phyloP scores from a whole-genome alignment of 2,797 vertebrate species.

The Microctenopoma stevenorrisi region DNA sequence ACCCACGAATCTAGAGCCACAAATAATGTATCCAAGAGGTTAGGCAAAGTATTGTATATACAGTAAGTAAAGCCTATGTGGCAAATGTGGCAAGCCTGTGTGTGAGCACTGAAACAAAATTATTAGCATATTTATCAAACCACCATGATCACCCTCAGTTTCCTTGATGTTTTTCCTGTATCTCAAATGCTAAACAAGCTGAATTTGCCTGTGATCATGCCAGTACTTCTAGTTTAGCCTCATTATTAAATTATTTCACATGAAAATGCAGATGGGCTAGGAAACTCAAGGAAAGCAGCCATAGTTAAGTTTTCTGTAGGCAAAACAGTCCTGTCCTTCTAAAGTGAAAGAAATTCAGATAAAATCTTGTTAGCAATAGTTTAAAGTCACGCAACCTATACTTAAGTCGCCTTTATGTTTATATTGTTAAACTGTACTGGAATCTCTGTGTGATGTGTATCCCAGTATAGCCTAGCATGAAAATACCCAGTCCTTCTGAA shows the following conservation, averaged over 20 bases:
- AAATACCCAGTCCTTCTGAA: too few species aligned
- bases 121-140: too few species aligned
- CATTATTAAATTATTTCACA: neutral
- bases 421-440: too few species aligned
- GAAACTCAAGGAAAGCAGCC: neutral
- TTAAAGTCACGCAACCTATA: neutral
- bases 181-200: neutral
- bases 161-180: neutral
- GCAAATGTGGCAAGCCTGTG: slow-evolving; percentile 12
- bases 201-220: neutral
- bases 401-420: neutral
- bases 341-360: neutral
- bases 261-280: neutral
- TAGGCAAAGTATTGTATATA: slow-evolving; percentile 24
- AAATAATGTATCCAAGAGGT: slow-evolving; percentile 49
- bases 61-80: neutral
- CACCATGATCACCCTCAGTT: neutral
- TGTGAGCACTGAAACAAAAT: neutral
- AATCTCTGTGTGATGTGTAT: too few species aligned
- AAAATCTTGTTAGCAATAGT: neutral
- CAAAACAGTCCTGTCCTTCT: neutral
- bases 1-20: slow-evolving; percentile 58
- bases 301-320: neutral
- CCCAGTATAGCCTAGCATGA: too few species aligned
- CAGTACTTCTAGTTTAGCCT: neutral